Evolutionary conservation across 2,888 invertebrate species (phyloP).

Genomic region (Chironomus tentans): DNA sequence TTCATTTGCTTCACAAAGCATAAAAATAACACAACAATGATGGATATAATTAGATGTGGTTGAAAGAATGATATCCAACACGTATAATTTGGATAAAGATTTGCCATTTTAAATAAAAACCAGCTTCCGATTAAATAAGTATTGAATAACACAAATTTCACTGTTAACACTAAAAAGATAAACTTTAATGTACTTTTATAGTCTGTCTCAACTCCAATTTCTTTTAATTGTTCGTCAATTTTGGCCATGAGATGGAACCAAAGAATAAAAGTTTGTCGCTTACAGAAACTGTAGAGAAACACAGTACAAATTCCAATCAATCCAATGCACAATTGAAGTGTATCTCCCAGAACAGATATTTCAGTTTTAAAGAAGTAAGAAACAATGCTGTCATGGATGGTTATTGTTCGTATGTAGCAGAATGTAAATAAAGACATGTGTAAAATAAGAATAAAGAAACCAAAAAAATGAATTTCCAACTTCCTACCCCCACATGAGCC

Average conservation of each 20-base stretch:
- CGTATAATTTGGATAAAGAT: constrained; percentile 35
- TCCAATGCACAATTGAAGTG: constrained; percentile 35
- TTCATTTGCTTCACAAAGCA: constrained; percentile 37
- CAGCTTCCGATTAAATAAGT: constrained; percentile 37
- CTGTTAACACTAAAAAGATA: constrained; percentile 34
- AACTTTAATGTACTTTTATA: constrained; percentile 38
- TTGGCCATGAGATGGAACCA: constrained; percentile 21
- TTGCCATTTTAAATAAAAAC: constrained; percentile 34
- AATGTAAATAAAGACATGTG: constrained; percentile 34
- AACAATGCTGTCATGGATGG: constrained; percentile 38
- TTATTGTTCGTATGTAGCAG: constrained; percentile 35
- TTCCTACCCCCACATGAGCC: constrained; percentile 27
- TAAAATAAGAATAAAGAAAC: constrained; percentile 35
- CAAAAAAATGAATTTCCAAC: constrained; percentile 34
- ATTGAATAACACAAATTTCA: constrained; percentile 35
- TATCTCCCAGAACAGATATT: constrained; percentile 38
- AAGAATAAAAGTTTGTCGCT: constrained; percentile 5
- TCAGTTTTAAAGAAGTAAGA: constrained; percentile 40
- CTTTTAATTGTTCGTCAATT: constrained; percentile 36
- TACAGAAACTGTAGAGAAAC: constrained; percentile 33
- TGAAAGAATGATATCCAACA: constrained; percentile 38
- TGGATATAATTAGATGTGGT: constrained; percentile 38
- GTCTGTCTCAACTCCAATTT: constrained; percentile 37
- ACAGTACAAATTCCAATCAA: constrained; percentile 32
- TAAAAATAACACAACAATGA: constrained; percentile 38